Percentiles rank a stretch among this genome's conserved stretches.
Evolutionary conservation across 2,888 invertebrate species (phyloP).

Genomic region (Cerceris ruficornis): DNA sequence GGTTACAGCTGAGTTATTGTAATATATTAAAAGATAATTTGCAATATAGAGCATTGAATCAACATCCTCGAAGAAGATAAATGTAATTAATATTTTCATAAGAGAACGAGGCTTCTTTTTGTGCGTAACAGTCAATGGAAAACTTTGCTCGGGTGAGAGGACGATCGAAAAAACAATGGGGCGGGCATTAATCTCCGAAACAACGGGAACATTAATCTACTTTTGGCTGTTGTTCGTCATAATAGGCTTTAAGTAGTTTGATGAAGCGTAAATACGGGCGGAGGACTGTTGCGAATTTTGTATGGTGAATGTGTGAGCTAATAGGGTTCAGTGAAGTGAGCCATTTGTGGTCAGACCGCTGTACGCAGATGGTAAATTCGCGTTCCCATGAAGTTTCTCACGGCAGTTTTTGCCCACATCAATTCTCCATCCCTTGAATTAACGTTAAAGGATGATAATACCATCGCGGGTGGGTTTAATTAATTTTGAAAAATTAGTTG

Average conservation of each 20-base stretch:
- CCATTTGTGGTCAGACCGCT: constrained; percentile 40
- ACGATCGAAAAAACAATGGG: background rate
- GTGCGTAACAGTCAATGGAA: background rate
- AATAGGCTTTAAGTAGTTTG: constrained; percentile 23
- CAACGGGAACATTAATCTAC: constrained; percentile 11
- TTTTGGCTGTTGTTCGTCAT: constrained; percentile 27
- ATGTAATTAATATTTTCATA: no score
- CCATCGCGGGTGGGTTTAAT: constrained; percentile 8
- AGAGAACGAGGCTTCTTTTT: no score
- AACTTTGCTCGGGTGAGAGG: background rate
- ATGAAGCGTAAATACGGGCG: constrained; percentile 39
- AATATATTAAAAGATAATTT: no score
- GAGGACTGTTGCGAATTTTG: constrained; percentile 33
- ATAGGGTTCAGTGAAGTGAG: constrained; percentile 23
- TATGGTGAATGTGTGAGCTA: constrained; percentile 9
- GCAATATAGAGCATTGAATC: no score
- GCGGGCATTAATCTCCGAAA: background rate
- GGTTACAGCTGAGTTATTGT: no score
- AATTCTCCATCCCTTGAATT: constrained; percentile 21
- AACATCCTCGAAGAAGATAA: no score
- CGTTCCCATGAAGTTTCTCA: constrained; percentile 18
- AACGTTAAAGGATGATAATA: constrained; percentile 14
- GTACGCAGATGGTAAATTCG: constrained; percentile 26
- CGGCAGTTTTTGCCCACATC: constrained; percentile 21
- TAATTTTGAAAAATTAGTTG: constrained; percentile 8